phyloP scores from a whole-genome alignment of 1,140 invertebrate species.

The Ridgeia piscesae region DNA sequence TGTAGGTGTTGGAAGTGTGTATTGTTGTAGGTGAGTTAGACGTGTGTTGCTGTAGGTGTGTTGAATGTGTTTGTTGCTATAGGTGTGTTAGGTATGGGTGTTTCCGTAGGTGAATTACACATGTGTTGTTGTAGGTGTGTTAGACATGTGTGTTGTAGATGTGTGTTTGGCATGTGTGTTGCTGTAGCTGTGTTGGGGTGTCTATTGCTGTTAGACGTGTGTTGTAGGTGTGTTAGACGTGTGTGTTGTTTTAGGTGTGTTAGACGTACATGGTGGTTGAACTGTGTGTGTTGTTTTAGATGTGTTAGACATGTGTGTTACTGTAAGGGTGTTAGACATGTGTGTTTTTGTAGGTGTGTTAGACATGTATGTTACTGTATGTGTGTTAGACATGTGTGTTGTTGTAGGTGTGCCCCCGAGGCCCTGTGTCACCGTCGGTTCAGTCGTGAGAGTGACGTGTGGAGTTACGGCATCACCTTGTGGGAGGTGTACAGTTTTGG shows the following conservation, averaged over 20 bases:
- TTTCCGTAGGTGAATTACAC: too few relatives aligned
- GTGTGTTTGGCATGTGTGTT: too few relatives aligned
- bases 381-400: background rate
- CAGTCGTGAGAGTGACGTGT: slow-evolving; percentile 26
- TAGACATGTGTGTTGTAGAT: too few relatives aligned
- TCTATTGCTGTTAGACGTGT: too few relatives aligned
- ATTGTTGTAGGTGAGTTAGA: background rate
- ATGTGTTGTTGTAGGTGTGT: too few relatives aligned
- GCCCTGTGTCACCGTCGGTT: slow-evolving; percentile 10
- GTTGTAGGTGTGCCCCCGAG: slow-evolving; percentile 26
- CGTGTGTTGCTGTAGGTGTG: background rate
- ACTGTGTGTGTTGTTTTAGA: background rate
- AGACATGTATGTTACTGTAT: too few relatives aligned
- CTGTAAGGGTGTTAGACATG: background rate
- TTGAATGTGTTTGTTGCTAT: background rate
- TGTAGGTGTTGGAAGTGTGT: too few relatives aligned
- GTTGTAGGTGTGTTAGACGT: too few relatives aligned
- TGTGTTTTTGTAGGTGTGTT: slow-evolving; percentile 22
- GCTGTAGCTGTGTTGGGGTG: too few relatives aligned
- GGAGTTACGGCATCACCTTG: slow-evolving; percentile 27
- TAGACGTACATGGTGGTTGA: too few relatives aligned
- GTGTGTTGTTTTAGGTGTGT: too few relatives aligned
- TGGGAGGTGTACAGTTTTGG: slow-evolving; percentile 29
- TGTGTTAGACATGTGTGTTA: background rate
- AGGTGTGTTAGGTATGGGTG: too few relatives aligned